These are phyloP conservation scores for Eriocheir sinensis DNA, from an alignment of 1,140 invertebrate species.

Conservation along the genomic window DNA sequence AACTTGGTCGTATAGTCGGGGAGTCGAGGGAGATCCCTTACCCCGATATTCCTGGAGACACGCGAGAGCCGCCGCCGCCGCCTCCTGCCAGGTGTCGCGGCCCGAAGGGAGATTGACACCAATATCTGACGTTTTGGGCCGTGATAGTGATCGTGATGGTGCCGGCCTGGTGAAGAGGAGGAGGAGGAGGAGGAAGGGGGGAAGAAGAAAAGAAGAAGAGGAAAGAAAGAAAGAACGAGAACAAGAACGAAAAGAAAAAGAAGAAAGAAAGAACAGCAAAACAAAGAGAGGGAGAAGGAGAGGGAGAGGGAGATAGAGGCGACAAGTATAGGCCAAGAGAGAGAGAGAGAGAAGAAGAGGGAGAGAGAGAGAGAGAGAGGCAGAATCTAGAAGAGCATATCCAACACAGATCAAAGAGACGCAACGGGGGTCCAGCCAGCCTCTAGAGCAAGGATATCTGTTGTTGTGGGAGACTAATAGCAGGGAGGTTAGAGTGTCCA, in stretches of 20 bases:
- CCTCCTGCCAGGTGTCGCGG: slow-evolving; percentile 24
- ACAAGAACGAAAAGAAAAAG: neutral
- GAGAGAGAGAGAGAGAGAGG: neutral
- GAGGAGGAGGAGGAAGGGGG: neutral
- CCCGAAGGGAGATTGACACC: neutral
- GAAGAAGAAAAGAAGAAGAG: neutral
- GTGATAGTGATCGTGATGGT: slow-evolving; percentile 30
- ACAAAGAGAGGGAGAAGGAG: too few relatives aligned
- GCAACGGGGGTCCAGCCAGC: neutral
- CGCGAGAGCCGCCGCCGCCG: neutral
- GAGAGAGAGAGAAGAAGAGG: neutral
- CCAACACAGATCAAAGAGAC: neutral
- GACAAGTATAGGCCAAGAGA: neutral
- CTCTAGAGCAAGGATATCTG: neutral
- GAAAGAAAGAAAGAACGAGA: neutral
- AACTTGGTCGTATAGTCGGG: neutral
- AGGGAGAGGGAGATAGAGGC: neutral
- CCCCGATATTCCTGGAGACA: slow-evolving; percentile 34
- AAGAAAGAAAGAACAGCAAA: neutral
- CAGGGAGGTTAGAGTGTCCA: neutral
- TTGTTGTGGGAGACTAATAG: neutral
- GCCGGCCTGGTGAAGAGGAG: neutral
- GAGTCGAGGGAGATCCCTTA: neutral
- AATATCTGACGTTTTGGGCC: slow-evolving; percentile 34
- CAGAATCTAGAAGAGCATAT: neutral